Conservation (phyloP, 2,888 invertebrate genomes). For the Agonopterix alstromeriana region DNA sequence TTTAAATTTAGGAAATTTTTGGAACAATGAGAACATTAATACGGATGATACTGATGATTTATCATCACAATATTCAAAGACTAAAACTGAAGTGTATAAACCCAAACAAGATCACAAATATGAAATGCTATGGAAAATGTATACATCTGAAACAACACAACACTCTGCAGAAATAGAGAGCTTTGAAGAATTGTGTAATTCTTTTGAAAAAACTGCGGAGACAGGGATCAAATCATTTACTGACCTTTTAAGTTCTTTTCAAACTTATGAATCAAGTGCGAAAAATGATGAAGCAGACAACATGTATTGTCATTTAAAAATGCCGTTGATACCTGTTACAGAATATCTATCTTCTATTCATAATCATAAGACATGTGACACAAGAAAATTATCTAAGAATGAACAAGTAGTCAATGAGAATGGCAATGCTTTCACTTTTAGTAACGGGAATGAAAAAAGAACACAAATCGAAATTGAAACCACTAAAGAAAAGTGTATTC, state of each 20-base stretch:
- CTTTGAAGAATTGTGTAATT: slow-evolving; percentile 29
- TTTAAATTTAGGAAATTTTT: slow-evolving; percentile 35
- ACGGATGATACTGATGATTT: slow-evolving; percentile 3
- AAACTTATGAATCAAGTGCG: slow-evolving; percentile 11
- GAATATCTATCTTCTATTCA: neutral
- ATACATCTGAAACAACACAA: neutral
- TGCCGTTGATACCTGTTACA: neutral
- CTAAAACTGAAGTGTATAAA: neutral
- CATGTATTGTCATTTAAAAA: slow-evolving; percentile 1
- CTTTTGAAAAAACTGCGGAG: slow-evolving; percentile 22
- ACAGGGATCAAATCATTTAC: slow-evolving; percentile 32
- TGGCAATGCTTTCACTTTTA: too few relatives aligned
- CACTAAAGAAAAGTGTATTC: too few relatives aligned
- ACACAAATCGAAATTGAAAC: too few relatives aligned
- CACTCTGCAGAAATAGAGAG: slow-evolving; percentile 19
- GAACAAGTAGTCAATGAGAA: too few relatives aligned
- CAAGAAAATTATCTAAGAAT: too few relatives aligned
- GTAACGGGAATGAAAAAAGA: too few relatives aligned
- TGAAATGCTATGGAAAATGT: slow-evolving; percentile 29
- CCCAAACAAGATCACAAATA: slow-evolving; percentile 2
- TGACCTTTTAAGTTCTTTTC: slow-evolving; percentile 39
- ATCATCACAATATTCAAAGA: neutral
- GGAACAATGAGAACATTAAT: slow-evolving; percentile 31
- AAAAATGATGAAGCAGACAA: neutral
- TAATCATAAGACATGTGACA: too few relatives aligned